Conservation (phyloP, 2,888 invertebrate genomes). For the Cylindroiulus punctatus region DNA sequence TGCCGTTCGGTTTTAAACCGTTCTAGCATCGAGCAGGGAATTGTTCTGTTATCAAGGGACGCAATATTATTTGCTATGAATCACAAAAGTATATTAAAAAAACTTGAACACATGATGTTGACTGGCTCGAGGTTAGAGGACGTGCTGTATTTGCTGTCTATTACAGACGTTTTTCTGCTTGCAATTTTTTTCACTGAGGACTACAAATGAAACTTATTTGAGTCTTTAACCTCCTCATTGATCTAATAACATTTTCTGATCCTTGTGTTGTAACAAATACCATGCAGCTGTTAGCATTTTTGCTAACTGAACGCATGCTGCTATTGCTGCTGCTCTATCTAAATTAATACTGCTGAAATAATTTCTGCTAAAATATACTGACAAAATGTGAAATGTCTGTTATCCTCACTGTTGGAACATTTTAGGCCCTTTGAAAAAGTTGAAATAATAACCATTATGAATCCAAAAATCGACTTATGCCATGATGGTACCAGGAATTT, state of each 20-base stretch:
- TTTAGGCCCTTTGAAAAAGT: no score
- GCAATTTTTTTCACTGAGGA: neutral
- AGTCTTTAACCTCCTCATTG: neutral
- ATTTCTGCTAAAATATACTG: neutral
- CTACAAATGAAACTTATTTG: neutral
- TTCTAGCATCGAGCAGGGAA: slow-evolving; percentile 11
- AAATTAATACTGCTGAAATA: no score
- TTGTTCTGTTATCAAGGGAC: neutral
- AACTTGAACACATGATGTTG: slow-evolving; percentile 6
- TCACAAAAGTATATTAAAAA: neutral
- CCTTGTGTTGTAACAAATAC: neutral
- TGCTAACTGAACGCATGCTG: neutral
- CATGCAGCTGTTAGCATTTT: neutral
- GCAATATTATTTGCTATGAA: neutral
- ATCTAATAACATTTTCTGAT: neutral
- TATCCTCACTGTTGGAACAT: neutral
- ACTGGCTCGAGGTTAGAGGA: slow-evolving; percentile 15
- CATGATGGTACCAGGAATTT: neutral
- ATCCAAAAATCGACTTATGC: neutral
- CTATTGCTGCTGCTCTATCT: neutral
- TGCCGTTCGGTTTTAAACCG: neutral
- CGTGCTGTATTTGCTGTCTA: slow-evolving; percentile 16
- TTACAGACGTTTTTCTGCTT: slow-evolving; percentile 3
- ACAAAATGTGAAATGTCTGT: neutral
- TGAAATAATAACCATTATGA: neutral